Evolutionary conservation across 2,113 vertebrate species (phyloP), one percentile per base, ranked within the genome.

Genomic region (Calidris pugnax): DNA sequence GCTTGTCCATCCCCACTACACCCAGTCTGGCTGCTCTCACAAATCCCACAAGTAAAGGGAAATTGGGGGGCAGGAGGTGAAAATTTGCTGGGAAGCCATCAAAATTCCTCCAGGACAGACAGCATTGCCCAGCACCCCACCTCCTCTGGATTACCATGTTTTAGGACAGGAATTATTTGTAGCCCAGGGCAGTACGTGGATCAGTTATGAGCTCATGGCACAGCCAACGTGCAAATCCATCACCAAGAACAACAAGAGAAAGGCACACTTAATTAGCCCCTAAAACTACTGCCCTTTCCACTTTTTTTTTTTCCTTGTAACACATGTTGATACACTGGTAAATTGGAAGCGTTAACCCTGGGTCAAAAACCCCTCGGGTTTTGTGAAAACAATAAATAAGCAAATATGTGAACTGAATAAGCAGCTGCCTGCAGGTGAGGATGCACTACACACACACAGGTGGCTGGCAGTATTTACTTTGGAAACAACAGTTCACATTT

Each of bases 11-110:
- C 37, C 26, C 12, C 23, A 4, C 6, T 1, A 3, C 4, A 5
- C 16, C 7, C 1, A 35, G 12, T 19, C 18, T 7, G 2, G 13
- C 37, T 14, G 3, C 19, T 77, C 33, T 17, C 69, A 47, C 62
- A 48, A 47, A 90, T 14, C 37, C 64, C 71, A 26, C 28, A 14
- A 23, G 41, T 8, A 53, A 82, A 74, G 32, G 60, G 1, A 0
- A 32, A 0, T 0, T 0, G 5, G 1, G 20, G 0, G 7, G 37
- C 8, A 20, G 22, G 7, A 57, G 2, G 32, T 2, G 56, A 53
- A 82, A 62, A 48, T 1, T 23, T 9, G 2, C 35, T 2, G 7
- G 33, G 17, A 82, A 75, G 9, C 6, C 79, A 33, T 51, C 35
- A 26, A 56, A 71, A 74, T 9, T 43, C 39, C 50, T 45, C 48